Evolutionary conservation across 2,888 invertebrate genomes (phyloP).

Genomic region (Drosophila niveifrons): DNA sequence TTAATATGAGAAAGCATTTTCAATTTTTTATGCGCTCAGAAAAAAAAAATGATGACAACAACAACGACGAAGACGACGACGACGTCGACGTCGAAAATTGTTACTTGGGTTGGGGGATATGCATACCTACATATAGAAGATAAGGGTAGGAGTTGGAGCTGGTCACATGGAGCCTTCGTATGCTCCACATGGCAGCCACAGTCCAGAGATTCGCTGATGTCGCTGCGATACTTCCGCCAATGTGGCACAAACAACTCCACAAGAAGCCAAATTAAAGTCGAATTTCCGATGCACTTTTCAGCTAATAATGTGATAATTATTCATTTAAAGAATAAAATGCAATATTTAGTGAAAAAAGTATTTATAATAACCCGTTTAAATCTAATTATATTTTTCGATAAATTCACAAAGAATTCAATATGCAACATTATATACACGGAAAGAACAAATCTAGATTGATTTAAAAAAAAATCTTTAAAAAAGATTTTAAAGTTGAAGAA

Average conservation of each 20-base stretch:
- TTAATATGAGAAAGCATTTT: constrained; percentile 79
- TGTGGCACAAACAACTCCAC: constrained; percentile 63
- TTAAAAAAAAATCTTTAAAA: no score
- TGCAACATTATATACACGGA: no score
- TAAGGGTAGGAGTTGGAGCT: constrained; percentile 5
- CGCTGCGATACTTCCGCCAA: constrained; percentile 77
- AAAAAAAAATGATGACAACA: constrained; percentile 40
- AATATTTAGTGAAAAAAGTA: no score
- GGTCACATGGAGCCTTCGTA: constrained; percentile 36
- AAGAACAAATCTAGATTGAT: no score
- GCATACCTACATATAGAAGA: neutral
- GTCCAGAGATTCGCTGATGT: constrained; percentile 67
- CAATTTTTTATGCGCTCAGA: constrained; percentile 75
- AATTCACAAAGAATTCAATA: no score
- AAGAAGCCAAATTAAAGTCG: constrained; percentile 17
- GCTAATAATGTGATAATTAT: no score
- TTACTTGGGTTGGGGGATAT: constrained; percentile 28
- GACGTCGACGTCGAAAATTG: constrained; percentile 11
- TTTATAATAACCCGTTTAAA: no score
- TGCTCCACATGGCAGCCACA: constrained; percentile 50
- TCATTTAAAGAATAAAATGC: no score
- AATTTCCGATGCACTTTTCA: constrained; percentile 9
- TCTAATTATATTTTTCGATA: no score
- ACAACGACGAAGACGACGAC: constrained; percentile 11
- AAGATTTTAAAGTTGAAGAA: no score